These are phyloP conservation scores for Zaprionus obscuricornis DNA, from an alignment of 2,888 invertebrate genomes.

Conservation along the genomic window DNA sequence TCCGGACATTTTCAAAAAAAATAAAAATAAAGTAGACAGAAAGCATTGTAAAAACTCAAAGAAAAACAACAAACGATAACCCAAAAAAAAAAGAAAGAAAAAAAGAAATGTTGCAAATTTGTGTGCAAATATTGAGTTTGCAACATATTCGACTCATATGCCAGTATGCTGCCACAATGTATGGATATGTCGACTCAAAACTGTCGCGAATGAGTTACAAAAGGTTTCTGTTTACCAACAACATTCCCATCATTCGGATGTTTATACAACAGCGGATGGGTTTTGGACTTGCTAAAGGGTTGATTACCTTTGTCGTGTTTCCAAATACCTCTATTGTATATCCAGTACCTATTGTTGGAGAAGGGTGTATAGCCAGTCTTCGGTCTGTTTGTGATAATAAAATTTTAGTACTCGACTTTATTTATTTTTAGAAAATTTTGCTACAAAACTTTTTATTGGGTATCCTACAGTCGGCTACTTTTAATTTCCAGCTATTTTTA, in stretches of 20 bases:
- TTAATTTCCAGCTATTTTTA: neutral
- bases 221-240: constrained; percentile 80
- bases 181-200: neutral
- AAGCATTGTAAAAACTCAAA: constrained; percentile 3
- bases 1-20: constrained; percentile 47
- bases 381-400: no score
- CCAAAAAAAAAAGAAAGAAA: constrained; percentile 50
- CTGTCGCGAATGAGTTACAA: constrained; percentile 68
- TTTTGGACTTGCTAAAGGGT: constrained; percentile 23
- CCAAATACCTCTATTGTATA: constrained; percentile 38
- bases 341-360: no score
- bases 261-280: neutral
- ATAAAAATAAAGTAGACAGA: constrained; percentile 16
- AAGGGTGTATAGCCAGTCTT: no score
- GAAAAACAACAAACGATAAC: constrained; percentile 22
- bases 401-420: no score
- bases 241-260: constrained; percentile 55
- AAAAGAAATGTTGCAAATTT: constrained; percentile 76
- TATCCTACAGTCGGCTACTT: no score
- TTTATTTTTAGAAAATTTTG: no score
- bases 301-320: constrained; percentile 37
- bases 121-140: constrained; percentile 82
- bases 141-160: constrained; percentile 81
- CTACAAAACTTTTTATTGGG: no score
- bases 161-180: constrained; percentile 53